phyloP scores from a whole-genome alignment of 2,888 invertebrate species.

The Scaptomyza reducta region DNA sequence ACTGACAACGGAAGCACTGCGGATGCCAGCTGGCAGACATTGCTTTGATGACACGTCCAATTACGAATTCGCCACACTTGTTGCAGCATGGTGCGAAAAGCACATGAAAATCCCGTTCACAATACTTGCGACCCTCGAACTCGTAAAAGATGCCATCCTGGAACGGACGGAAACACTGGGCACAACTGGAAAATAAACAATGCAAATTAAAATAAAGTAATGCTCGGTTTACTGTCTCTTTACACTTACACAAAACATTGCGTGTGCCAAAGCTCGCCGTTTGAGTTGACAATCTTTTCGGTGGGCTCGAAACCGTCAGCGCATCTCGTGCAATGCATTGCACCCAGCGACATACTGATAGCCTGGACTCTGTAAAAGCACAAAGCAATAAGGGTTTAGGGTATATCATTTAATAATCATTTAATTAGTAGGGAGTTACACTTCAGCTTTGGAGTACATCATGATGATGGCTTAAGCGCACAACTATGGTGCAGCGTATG shows the following conservation, averaged over 20 bases:
- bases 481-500: constrained; percentile 41
- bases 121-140: constrained; percentile 99
- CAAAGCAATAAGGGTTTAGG: constrained; percentile 11
- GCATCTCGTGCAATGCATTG: constrained; percentile 97
- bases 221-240: background rate
- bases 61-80: constrained; percentile 96
- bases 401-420: constrained; percentile 4
- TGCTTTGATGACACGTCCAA: constrained; percentile 99
- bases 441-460: constrained; percentile 81
- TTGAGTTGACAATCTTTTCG: constrained; percentile 99
- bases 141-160: constrained; percentile 99
- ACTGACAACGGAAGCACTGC: constrained; percentile 97
- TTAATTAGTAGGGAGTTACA: constrained; percentile 61
- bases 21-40: constrained; percentile 99
- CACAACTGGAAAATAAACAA: constrained; percentile 88
- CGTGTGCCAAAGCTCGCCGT: constrained; percentile 99
- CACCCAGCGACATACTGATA: constrained; percentile 92
- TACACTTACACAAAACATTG: constrained; percentile 98
- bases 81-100: constrained; percentile 97
- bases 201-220: background rate
- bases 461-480: constrained; percentile 54
- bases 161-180: constrained; percentile 99
- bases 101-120: constrained; percentile 99
- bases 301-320: constrained; percentile 97
- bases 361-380: constrained; percentile 77